Evolutionary conservation across 2,113 vertebrate genomes (phyloP), one percentile per base, ranked within the genome.

Genomic region (Calidris pygmaea): DNA sequence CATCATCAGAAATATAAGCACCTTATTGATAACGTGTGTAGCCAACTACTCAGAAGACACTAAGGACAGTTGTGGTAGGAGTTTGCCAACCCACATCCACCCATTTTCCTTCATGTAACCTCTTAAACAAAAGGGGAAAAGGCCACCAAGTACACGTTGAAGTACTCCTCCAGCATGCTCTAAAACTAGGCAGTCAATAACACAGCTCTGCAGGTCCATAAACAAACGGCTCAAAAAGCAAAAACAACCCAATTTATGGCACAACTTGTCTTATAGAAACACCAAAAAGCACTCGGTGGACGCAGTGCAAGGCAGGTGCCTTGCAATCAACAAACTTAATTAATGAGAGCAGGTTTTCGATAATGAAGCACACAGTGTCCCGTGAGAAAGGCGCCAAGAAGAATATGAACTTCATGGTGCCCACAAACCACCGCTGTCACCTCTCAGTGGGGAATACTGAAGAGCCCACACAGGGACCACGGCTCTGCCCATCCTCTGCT

Each of bases 21-120:
- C 7, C 29, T 18, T 1, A 26, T 10, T 35, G 66, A 6, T 1
- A 5, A 14, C 4, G 1, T 0, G 4, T 1, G 21, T 1, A 7
- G 35, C 19, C 45, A 58, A 18, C 71, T 41, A 22, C 62, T n/a
- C 12, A 23, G n/a, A 43, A 26, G 35, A 10, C 89, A 32, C 85
- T 53, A 32, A 32, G 63, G 59, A 16, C 10, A 14, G 52, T 73
- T 21, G 47, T 7, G 71, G 39, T 30, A 30, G 29, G 53, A 27
- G 29, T 14, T 41, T 63, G 47, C 14, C 87, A 88, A 1, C 9
- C 45, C 15, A 17, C 3, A 15, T 32, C 39, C 62, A 11, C 41
- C 23, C 35, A 0, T 43, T 96, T 90, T 73, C 39, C 72, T 39
- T 68, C 53, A 23, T 13, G 34, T 41, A 80, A 55, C 12, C 72